phyloP scores from a whole-genome alignment of 2,888 invertebrate genomes.

The Cistogaster globosa region DNA sequence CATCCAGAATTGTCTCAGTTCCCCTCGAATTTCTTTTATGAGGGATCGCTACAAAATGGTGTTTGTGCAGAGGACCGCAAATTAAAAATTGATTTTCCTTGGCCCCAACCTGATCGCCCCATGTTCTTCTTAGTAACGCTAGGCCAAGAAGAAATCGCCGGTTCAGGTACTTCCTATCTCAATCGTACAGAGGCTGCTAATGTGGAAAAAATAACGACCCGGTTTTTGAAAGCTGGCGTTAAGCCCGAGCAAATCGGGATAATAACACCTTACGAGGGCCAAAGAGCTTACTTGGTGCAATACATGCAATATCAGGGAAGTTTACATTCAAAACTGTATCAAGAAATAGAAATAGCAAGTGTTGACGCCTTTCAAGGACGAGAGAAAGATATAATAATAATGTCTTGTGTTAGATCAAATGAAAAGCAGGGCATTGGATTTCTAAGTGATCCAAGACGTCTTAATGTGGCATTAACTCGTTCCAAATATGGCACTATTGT shows the following conservation, averaged over 20 bases:
- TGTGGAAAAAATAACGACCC: constrained; percentile 98
- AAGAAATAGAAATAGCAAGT: constrained; percentile 99
- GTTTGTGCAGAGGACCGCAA: constrained; percentile 98
- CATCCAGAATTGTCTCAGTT: constrained; percentile 98
- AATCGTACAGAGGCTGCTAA: constrained; percentile 99
- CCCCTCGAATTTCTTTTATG: constrained; percentile 99
- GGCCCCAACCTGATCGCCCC: constrained; percentile 97
- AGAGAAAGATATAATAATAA: constrained; percentile 99
- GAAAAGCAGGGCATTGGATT: constrained; percentile 99
- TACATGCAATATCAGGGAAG: constrained; percentile 99
- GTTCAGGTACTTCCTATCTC: constrained; percentile 98
- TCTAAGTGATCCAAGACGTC: constrained; percentile 97
- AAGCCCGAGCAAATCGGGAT: constrained; percentile 99
- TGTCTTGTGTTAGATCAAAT: constrained; percentile 99
- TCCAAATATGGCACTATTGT: constrained; percentile 99
- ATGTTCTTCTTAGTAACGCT: constrained; percentile 99
- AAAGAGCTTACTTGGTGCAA: constrained; percentile 97
- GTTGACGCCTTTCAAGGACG: constrained; percentile 99
- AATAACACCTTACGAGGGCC: constrained; percentile 99
- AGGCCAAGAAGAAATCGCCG: constrained; percentile 99
- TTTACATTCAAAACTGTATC: constrained; percentile 97
- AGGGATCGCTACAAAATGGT: constrained; percentile 99
- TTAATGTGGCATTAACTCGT: constrained; percentile 98
- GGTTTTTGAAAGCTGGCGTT: constrained; percentile 96
- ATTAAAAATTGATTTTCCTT: constrained; percentile 97